Base-by-base conservation (phyloP, 2,888 invertebrate genomes). In the Epistrophella euchroma region DNA sequence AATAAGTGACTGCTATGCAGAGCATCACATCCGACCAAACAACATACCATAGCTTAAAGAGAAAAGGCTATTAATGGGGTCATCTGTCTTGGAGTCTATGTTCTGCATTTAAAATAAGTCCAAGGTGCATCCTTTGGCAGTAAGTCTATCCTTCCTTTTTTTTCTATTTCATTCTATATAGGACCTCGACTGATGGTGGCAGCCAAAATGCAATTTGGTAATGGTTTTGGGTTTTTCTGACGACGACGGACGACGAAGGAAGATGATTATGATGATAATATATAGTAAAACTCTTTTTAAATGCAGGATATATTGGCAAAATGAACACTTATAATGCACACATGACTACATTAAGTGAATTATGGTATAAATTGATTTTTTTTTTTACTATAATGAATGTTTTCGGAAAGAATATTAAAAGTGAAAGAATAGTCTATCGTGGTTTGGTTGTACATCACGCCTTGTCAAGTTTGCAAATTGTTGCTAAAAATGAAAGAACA, bases 1-100 rank as follows among this genome's bases (percentile, higher is more conserved):
- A 52, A 71, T 52, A 71, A 52, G 50, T 11, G 74, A 74, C 52
- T 55, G 17, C 62, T 52, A 19, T 58, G 74, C 52, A 55, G 64
- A 45, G 22, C 64, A 75, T 73, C 73, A 60, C 60, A 56, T 45
- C 40, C 47, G 25, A 37, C 68, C 68, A 68, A 52, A 68, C 50
- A 68, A 68, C 50, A 68, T 11, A 22, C 50, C 37, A 45, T 2
- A 66, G 37, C 68, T 68, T 68, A 52, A 68, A 68, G 45, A 56
- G 70, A 50, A 47, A 28, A 58, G 64, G 22, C 76, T 62, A 77
- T 85, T 85, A 85, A 85, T 73, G 86, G 77, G 81, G 86, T 86
- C 86, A 86, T 86, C 86, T 82, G 77, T 86, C 86, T 86, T 82
- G 60, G 40, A 80, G 72, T 72, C 66, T 68, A 72, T 71, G 60